phyloP scores from a whole-genome alignment of 2,888 invertebrate species.

The Rhagophthalmus giganteus region DNA sequence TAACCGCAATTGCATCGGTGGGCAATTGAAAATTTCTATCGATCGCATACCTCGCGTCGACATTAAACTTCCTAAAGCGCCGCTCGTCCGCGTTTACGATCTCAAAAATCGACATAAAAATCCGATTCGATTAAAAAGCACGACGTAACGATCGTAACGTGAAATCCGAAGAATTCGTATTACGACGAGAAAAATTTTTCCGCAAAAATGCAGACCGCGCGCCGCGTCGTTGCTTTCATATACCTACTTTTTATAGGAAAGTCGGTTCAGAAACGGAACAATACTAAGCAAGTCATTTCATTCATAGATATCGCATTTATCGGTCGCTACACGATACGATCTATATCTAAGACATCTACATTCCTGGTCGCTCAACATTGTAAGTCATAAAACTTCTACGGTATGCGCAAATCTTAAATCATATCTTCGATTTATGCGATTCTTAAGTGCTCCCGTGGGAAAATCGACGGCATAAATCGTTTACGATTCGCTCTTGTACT shows the following conservation, averaged over 20 bases:
- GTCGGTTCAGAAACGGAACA: slow-evolving; percentile 3
- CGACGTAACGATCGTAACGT: too few relatives aligned
- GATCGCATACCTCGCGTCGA: too few relatives aligned
- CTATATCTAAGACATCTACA: slow-evolving; percentile 21
- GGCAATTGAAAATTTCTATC: too few relatives aligned
- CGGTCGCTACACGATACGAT: slow-evolving; percentile 14
- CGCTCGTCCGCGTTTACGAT: too few relatives aligned
- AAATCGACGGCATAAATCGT: slow-evolving; percentile 27
- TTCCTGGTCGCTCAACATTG: slow-evolving; percentile 10
- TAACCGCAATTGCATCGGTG: too few relatives aligned
- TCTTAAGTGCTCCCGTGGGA: slow-evolving; percentile 33
- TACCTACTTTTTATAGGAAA: slow-evolving; percentile 1
- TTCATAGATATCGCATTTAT: slow-evolving; percentile 13
- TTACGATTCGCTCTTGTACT: neutral
- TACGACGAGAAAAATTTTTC: too few relatives aligned
- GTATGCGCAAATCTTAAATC: slow-evolving; percentile 36
- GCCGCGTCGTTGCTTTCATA: too few relatives aligned
- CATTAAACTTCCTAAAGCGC: too few relatives aligned
- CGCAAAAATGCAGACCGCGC: too few relatives aligned
- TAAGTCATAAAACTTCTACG: slow-evolving; percentile 26
- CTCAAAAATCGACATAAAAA: too few relatives aligned
- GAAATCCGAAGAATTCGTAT: too few relatives aligned
- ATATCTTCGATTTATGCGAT: slow-evolving; percentile 31
- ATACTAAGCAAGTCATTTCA: slow-evolving; percentile 7
- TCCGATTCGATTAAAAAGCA: too few relatives aligned